phyloP scores from a whole-genome alignment of 2,797 vertebrate species.

The Thamnophis elegans region DNA sequence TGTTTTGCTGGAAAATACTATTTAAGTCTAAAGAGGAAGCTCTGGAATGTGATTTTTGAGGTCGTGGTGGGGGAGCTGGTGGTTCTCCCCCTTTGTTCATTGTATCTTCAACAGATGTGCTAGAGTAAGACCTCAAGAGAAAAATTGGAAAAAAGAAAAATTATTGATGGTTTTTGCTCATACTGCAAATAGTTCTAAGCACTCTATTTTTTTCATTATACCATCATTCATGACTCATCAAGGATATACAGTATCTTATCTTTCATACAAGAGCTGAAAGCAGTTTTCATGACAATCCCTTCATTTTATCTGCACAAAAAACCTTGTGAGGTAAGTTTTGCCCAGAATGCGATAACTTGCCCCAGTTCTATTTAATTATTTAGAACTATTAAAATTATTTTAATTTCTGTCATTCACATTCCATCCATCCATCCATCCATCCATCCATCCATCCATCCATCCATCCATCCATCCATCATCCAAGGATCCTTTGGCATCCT shows the following conservation, averaged over 20 bases:
- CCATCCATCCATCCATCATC: too few relatives aligned
- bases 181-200: constrained; percentile 15
- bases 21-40: constrained; percentile 97
- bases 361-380: background rate
- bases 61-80: constrained; percentile 91
- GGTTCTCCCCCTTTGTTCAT: constrained; percentile 93
- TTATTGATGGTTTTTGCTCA: constrained; percentile 21
- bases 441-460: too few relatives aligned
- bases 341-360: background rate
- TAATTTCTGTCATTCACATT: background rate
- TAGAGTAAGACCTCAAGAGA: constrained; percentile 87
- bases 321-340: background rate
- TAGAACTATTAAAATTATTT: background rate
- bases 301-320: background rate
- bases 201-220: background rate
- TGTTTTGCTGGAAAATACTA: constrained; percentile 90
- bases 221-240: background rate
- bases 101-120: constrained; percentile 91
- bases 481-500: background rate
- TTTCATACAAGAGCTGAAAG: background rate
- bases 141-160: constrained; percentile 45
- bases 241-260: background rate
- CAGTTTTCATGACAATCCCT: background rate
- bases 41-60: constrained; percentile 94
- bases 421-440: too few relatives aligned